These are phyloP conservation scores for Sinocyclocheilus rhinocerous DNA, from an alignment of 2,113 vertebrate species.

Conservation along the genomic window DNA sequence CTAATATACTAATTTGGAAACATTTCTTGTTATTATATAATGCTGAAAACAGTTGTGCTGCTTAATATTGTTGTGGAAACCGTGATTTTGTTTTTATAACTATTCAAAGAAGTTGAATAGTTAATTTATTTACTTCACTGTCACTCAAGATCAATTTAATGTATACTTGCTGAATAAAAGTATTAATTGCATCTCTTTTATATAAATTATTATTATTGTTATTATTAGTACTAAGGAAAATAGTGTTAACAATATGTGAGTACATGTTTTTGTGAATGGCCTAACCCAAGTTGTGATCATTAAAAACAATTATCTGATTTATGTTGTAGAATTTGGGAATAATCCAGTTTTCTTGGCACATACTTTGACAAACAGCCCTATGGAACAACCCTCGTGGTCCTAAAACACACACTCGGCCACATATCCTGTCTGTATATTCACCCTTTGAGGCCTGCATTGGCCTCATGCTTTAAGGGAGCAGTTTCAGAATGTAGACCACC, in stretches of 20 bases:
- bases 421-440: background rate
- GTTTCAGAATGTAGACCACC: slow-evolving; percentile 23
- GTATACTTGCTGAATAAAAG: background rate
- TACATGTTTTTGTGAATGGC: background rate
- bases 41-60: too few species aligned
- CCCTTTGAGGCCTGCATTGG: background rate
- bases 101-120: too few species aligned
- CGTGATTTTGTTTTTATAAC: too few species aligned
- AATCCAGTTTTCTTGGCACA: background rate
- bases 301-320: background rate
- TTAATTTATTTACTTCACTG: background rate
- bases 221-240: too few species aligned
- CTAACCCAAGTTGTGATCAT: background rate
- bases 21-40: too few species aligned
- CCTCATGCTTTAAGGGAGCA: background rate
- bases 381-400: background rate
- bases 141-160: background rate
- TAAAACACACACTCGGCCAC: background rate
- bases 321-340: background rate
- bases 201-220: too few species aligned
- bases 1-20: too few species aligned
- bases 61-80: too few species aligned
- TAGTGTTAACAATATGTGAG: background rate
- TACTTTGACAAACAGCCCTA: background rate
- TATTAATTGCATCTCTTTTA: background rate